Evolutionary conservation across 2,113 vertebrate genomes (phyloP).

Genomic region (Prunella fulvescens): DNA sequence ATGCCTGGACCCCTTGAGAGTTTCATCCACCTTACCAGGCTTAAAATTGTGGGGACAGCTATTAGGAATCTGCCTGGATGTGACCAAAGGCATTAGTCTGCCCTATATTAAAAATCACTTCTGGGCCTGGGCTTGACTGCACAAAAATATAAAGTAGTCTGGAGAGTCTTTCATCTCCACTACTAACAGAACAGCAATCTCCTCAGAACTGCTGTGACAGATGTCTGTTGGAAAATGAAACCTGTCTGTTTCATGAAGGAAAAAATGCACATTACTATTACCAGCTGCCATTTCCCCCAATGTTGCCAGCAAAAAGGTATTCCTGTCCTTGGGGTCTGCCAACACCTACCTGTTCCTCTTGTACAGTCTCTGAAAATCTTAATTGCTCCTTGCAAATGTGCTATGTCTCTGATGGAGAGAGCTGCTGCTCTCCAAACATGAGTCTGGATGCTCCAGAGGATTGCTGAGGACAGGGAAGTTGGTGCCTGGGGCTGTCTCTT

Average conservation of each 20-base stretch:
- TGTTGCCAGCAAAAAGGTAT: background rate
- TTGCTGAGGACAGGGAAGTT: background rate
- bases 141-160: background rate
- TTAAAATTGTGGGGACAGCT: background rate
- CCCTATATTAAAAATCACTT: background rate
- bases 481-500: background rate
- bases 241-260: background rate
- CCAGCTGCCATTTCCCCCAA: background rate
- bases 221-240: background rate
- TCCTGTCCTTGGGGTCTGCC: background rate
- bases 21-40: background rate
- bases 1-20: background rate
- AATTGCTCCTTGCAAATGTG: background rate
- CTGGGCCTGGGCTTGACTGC: background rate
- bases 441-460: background rate
- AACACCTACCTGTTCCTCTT: background rate
- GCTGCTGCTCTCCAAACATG: background rate
- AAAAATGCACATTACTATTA: constrained; percentile 22
- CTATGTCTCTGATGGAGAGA: background rate
- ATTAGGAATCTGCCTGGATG: background rate
- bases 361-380: background rate
- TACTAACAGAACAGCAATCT: background rate
- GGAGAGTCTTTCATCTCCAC: background rate
- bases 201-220: background rate
- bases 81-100: background rate